Percentiles rank a stretch among this genome's conserved stretches.
Conservation (phyloP, 2,113 vertebrate genomes). For the Typhlomys cinereus region DNA sequence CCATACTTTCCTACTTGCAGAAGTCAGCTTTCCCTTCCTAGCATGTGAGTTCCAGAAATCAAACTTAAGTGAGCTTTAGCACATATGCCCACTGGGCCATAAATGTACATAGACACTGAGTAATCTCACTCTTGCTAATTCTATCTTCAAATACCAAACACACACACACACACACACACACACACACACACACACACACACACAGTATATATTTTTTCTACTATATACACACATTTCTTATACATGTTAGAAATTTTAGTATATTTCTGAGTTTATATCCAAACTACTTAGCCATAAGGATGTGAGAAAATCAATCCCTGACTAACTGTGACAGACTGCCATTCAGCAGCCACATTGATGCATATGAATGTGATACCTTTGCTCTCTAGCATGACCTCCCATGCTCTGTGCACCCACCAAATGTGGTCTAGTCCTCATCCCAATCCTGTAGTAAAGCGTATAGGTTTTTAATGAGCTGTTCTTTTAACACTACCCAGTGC, state of each 20-base stretch:
- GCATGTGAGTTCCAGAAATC: too few species aligned
- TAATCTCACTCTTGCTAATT: too few species aligned
- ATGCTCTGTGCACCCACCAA: not conserved
- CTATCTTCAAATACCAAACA: too few species aligned
- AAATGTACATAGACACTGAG: too few species aligned
- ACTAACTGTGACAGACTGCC: not conserved
- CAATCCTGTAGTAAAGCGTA: not conserved
- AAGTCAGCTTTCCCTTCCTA: too few species aligned
- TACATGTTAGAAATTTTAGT: not conserved
- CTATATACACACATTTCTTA: not conserved
- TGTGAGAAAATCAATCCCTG: not conserved
- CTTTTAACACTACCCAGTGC: fast-evolving
- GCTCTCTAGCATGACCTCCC: not conserved
- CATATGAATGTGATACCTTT: not conserved
- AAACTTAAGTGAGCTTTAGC: too few species aligned
- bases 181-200: too few species aligned
- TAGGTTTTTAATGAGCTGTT: not conserved
- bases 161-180: too few species aligned
- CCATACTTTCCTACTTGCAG: too few species aligned
- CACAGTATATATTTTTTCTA: too few species aligned
- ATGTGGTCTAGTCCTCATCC: fast-evolving
- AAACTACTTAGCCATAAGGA: not conserved
- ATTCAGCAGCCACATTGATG: not conserved
- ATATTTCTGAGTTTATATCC: not conserved
- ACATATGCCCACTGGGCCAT: too few species aligned